These are phyloP conservation scores for Elachura formosa DNA, from an alignment of 2,113 vertebrate genomes.

Conservation along the genomic window DNA sequence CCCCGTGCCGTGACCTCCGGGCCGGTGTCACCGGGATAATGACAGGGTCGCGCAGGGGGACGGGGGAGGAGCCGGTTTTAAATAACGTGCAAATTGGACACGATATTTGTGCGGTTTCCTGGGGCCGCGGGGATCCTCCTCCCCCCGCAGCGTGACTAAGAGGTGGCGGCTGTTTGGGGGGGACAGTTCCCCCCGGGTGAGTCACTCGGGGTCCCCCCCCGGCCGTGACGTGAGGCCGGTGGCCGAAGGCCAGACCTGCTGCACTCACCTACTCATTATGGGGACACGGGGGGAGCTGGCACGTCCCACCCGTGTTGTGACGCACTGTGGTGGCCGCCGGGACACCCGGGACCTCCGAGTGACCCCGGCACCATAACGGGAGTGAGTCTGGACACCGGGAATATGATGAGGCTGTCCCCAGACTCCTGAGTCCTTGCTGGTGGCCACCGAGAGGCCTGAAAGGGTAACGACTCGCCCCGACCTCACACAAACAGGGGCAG, in stretches of 20 bases:
- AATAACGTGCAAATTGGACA: slow-evolving; percentile 63
- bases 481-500: not conserved
- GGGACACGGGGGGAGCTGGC: not conserved
- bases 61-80: slow-evolving; percentile 54
- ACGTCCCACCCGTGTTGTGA: not conserved
- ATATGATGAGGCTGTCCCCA: not conserved
- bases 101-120: slow-evolving; percentile 56
- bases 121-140: slow-evolving; percentile 36
- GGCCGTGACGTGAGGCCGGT: not conserved
- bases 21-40: slow-evolving; percentile 36
- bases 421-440: not conserved
- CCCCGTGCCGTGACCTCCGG: not conserved
- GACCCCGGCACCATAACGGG: not conserved
- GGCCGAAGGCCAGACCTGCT: not conserved
- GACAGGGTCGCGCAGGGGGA: slow-evolving; percentile 38
- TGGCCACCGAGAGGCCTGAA: not conserved
- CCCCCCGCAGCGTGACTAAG: slow-evolving; percentile 25
- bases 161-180: not conserved
- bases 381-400: not conserved
- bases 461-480: fast-evolving
- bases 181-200: not conserved
- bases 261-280: not conserved
- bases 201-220: slow-evolving; percentile 19
- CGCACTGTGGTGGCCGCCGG: not conserved
- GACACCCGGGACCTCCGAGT: not conserved